Conservation (phyloP, 64 coral and sea anemone species). For the Orbicella faveolata region DNA sequence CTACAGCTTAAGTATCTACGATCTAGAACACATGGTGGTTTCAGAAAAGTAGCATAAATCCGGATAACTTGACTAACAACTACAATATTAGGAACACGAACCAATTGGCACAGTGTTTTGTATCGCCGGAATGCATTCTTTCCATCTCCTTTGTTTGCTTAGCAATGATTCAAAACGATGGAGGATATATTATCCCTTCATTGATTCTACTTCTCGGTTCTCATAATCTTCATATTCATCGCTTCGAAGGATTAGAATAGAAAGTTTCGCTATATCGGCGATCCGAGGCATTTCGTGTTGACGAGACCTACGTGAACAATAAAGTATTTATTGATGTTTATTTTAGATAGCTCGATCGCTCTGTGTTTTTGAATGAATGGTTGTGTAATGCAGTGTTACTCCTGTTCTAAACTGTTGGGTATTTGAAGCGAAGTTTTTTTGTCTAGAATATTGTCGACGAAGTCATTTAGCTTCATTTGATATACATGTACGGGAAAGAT, state of each 20-base stretch:
- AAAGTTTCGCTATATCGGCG: not conserved
- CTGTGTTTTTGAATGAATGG: constrained; percentile 22
- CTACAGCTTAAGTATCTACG: not conserved
- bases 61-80: not conserved
- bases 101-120: not conserved
- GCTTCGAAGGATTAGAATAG: not conserved
- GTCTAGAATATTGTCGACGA: not conserved
- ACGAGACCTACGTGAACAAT: not conserved
- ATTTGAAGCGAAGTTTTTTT: not conserved
- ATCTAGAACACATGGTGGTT: not conserved
- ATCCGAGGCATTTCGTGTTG: not conserved
- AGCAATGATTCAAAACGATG: constrained; percentile 14
- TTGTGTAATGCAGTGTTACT: not conserved
- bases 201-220: not conserved
- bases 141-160: constrained; percentile 3
- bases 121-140: constrained; percentile 37
- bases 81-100: constrained; percentile 18
- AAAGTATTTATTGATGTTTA: constrained; percentile 28
- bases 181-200: not conserved
- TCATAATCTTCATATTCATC: not conserved
- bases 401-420: not conserved
- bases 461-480: not conserved
- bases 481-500: too few relatives aligned
- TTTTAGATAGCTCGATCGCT: not conserved
- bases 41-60: not conserved